phyloP scores from a whole-genome alignment of 2,113 vertebrate species.

The Fulica atra region DNA sequence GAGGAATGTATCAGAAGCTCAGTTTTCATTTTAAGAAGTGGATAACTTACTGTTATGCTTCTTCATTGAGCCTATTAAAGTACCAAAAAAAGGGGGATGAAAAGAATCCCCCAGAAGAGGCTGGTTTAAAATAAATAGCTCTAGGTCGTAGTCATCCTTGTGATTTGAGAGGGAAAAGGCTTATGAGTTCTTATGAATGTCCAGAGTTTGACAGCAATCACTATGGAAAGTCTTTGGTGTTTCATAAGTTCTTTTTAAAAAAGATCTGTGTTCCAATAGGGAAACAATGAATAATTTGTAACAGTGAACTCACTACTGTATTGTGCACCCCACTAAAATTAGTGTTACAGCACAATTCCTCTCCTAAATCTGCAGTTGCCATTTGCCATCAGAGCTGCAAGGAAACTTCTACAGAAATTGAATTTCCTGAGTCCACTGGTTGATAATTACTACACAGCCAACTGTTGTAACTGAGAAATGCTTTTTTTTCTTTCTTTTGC shows the following conservation, averaged over 20 bases:
- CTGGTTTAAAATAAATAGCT: neutral
- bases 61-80: neutral
- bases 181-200: neutral
- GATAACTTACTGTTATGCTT: neutral
- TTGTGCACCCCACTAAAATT: neutral
- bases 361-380: neutral
- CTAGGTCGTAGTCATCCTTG: neutral
- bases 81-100: neutral
- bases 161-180: neutral
- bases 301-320: neutral
- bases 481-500: neutral
- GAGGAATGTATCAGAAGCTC: neutral
- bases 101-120: neutral
- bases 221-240: neutral
- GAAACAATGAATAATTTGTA: neutral
- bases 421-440: neutral
- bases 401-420: neutral
- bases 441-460: neutral
- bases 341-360: neutral
- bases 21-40: neutral
- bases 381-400: neutral
- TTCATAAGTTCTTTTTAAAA: neutral
- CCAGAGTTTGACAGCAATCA: neutral
- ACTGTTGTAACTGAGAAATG: neutral
- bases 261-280: neutral